phyloP scores from a whole-genome alignment of 2,797 vertebrate species.

The Peromyscus aztecus region DNA sequence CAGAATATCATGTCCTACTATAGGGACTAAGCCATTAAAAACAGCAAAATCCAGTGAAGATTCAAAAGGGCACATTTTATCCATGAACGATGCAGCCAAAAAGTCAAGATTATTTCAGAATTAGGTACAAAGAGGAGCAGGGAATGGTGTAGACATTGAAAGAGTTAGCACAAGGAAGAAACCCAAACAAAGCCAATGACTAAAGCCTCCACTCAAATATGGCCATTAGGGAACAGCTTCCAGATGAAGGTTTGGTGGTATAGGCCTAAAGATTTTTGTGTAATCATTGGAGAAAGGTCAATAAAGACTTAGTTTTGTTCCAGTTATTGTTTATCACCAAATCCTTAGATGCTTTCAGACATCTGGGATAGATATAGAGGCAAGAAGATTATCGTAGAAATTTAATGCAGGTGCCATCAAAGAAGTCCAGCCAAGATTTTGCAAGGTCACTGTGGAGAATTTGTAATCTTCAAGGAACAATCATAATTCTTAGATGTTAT shows the following conservation, averaged over 20 bases:
- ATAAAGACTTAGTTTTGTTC: background rate
- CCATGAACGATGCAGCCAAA: background rate
- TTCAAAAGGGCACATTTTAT: background rate
- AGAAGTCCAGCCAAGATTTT: background rate
- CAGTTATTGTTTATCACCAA: background rate
- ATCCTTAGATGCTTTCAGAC: background rate
- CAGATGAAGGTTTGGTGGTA: background rate
- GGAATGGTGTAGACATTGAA: background rate
- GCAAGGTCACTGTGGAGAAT: background rate
- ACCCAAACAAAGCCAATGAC: background rate
- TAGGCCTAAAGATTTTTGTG: background rate
- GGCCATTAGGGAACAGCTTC: background rate
- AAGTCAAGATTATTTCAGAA: background rate
- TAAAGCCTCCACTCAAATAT: background rate
- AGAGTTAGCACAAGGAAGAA: background rate
- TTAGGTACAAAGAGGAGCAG: background rate
- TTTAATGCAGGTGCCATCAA: background rate
- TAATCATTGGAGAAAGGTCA: background rate
- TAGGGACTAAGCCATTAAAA: background rate
- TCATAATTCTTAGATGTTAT: background rate
- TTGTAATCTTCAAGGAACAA: background rate
- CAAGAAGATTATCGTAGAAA: background rate
- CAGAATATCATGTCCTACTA: background rate
- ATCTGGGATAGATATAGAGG: background rate
- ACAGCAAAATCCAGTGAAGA: background rate